Conservation (phyloP, 2,888 invertebrate genomes). For the Oxycera nigricornis region DNA sequence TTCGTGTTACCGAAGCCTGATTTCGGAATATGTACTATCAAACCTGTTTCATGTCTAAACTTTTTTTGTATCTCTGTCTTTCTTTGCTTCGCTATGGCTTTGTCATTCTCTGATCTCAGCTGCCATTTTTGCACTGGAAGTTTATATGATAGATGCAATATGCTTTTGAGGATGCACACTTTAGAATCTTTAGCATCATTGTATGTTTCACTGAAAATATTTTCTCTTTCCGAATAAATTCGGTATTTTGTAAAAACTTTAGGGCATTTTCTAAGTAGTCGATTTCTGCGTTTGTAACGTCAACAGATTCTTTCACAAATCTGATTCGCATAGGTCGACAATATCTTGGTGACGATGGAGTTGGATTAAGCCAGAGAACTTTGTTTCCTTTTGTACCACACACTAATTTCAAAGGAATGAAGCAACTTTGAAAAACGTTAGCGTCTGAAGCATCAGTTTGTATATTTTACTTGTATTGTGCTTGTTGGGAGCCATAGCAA, state of each 20-base stretch:
- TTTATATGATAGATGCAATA: not conserved
- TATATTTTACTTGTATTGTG: not conserved
- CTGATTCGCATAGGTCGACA: not conserved
- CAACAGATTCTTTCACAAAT: not conserved
- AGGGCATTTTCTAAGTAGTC: not conserved
- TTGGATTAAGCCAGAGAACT: not conserved
- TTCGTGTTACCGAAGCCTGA: slow-evolving; percentile 53
- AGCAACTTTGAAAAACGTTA: slow-evolving; percentile 10
- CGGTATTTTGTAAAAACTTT: not conserved
- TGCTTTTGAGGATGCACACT: slow-evolving; percentile 50
- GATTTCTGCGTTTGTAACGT: not conserved
- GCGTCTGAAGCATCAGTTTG: not conserved
- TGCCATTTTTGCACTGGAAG: slow-evolving; percentile 37
- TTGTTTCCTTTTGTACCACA: not conserved
- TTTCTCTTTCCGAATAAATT: not conserved
- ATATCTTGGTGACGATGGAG: not conserved
- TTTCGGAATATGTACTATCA: slow-evolving; percentile 53
- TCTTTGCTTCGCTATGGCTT: not conserved
- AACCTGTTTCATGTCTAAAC: slow-evolving; percentile 49
- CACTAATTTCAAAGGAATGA: not conserved
- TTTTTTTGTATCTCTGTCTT: slow-evolving; percentile 38
- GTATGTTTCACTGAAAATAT: slow-evolving; percentile 8
- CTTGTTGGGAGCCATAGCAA: not conserved
- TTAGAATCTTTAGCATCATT: slow-evolving; percentile 51
- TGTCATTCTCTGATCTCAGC: not conserved